These are phyloP conservation scores for Mirounga angustirostris DNA, from an alignment of 2,113 vertebrate genomes.

Conservation along the genomic window DNA sequence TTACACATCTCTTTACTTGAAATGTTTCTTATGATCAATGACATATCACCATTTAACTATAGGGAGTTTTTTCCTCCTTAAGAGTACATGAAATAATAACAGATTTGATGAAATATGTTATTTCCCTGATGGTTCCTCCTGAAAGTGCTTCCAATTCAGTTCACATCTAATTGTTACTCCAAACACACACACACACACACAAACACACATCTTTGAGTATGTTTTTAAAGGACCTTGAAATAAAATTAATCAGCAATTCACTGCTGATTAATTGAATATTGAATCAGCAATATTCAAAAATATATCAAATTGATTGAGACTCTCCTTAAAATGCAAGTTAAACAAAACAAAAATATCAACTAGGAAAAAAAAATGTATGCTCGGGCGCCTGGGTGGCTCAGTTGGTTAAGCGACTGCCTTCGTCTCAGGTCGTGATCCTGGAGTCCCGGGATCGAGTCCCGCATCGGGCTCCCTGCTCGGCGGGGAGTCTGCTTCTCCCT, in stretches of 20 bases:
- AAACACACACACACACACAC: no score
- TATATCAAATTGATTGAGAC: neutral
- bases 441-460: no score
- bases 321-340: slow-evolving; percentile 30
- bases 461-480: no score
- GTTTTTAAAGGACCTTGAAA: neutral
- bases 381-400: no score
- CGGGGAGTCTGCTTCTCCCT: no score
- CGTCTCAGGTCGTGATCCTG: no score
- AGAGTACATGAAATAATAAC: neutral
- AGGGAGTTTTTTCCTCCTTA: fast-evolving
- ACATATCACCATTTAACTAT: neutral
- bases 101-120: slow-evolving; percentile 26
- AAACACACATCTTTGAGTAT: neutral
- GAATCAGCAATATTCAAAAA: neutral
- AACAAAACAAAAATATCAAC: slow-evolving; percentile 6
- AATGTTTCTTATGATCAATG: slow-evolving; percentile 1
- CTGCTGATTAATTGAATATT: no score
- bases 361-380: neutral
- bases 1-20: neutral
- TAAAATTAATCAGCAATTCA: slow-evolving; percentile 39
- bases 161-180: neutral
- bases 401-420: no score
- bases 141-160: neutral
- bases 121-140: neutral